phyloP scores from a whole-genome alignment of 1,140 invertebrate genomes.

The Chrysoperla carnea region DNA sequence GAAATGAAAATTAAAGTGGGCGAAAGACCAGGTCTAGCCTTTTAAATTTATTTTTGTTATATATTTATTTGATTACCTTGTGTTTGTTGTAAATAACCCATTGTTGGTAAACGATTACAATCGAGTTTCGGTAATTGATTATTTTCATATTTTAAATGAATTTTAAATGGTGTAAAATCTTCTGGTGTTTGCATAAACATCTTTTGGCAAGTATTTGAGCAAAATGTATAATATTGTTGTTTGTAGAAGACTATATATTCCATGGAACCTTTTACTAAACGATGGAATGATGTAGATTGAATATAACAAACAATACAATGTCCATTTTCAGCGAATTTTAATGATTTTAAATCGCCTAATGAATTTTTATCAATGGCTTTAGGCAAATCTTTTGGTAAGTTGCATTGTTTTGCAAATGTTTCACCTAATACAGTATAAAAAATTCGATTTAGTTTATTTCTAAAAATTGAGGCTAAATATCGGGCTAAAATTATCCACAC shows the following conservation, averaged over 20 bases:
- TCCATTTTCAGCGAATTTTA: conserved; percentile 22
- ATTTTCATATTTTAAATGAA: conserved; percentile 20
- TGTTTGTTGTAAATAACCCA: conserved; percentile 38
- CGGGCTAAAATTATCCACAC: too few species aligned
- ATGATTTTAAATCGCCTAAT: conserved; percentile 16
- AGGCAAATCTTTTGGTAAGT: conserved; percentile 28
- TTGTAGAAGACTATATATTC: conserved; percentile 23
- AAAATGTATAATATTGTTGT: conserved; percentile 31
- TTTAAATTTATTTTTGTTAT: too few species aligned
- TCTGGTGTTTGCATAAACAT: conserved; percentile 27
- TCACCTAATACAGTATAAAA: too few species aligned
- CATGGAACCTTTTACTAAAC: conserved; percentile 21
- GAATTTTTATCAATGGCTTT: conserved; percentile 20
- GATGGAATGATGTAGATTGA: conserved; percentile 24
- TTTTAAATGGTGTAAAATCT: conserved; percentile 17
- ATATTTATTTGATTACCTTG: too few species aligned
- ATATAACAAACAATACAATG: conserved; percentile 36
- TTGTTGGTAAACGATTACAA: conserved; percentile 25
- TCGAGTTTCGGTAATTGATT: conserved; percentile 20
- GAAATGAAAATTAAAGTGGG: too few species aligned
- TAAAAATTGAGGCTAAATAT: too few species aligned
- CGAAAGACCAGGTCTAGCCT: too few species aligned
- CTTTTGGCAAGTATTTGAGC: conserved; percentile 23
- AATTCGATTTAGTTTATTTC: too few species aligned
- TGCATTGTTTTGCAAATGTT: too few species aligned